Base-by-base conservation (phyloP, 2,113 vertebrate genomes). In the Syngnathus scovelli region DNA sequence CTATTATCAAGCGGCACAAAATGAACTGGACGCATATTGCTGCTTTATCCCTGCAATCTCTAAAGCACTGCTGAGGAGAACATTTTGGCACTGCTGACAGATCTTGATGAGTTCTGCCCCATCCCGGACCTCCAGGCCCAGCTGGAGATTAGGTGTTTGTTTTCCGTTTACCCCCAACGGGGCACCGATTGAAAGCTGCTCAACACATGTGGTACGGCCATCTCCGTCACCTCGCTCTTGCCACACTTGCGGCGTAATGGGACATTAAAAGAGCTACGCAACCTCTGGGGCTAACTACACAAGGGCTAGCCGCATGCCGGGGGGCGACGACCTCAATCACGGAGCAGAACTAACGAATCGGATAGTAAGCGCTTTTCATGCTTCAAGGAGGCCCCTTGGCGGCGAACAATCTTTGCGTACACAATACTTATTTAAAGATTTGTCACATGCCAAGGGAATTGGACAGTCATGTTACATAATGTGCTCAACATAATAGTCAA, bases 271-370 rank as follows among this genome's bases (percentile, higher is more conserved):
- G 78, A n/a, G 49, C 19, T 10, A 21, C 8, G 19, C 8, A 52
- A 52, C 49, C n/a, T 52, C 19, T 21, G 49, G 19, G 49, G 49
- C 18, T 52, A 19, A 52, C 55, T 36, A 36, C 13, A 1, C 6
- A 16, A 33, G 1, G 27, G 23, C 11, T 33, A 56, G 21, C 54
- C 54, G 23, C 68, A 83, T 76, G 80, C 71, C 68, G 67, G 38
- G 38, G 38, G 76, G 71, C 75, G 76, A 71, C 80, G 75, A 88
- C 86, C 82, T 77, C 84, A 89, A 85, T 87, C 85, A 84, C 55
- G 72, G 73, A 77, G 75, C 71, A 83, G 73, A 77, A 85, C 77
- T 88, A 88, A 90, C 87, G 85, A 89, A 88, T 89, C 83, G 80
- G 74, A 85, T 74, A 64, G 81, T 76, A 75, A 78, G 74, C 81